Conservation (phyloP, 2,888 invertebrate genomes). For the Dasypogon diadema region DNA sequence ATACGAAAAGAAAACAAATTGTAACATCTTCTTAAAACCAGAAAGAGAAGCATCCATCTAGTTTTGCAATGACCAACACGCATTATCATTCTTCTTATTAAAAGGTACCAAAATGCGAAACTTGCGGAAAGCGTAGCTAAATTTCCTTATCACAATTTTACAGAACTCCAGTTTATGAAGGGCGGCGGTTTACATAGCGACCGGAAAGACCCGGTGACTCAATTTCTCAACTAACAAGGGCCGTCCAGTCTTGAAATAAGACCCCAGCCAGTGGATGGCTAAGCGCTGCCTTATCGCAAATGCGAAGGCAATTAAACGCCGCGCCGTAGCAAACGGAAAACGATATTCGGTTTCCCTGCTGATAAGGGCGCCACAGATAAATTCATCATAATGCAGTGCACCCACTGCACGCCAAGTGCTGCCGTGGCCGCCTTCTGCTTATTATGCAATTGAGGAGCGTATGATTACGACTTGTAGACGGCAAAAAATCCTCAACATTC, state of each 20-base stretch:
- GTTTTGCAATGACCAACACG: too few species aligned
- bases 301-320: conserved; percentile 30
- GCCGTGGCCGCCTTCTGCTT: background rate
- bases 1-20: too few species aligned
- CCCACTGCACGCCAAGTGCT: background rate
- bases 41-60: too few species aligned
- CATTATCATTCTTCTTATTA: too few species aligned
- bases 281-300: conserved; percentile 6
- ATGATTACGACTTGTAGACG: background rate
- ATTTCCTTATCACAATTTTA: too few species aligned
- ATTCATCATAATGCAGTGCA: background rate
- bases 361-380: conserved; percentile 40
- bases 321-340: conserved; percentile 17
- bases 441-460: background rate
- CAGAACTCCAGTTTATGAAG: conserved; percentile 21
- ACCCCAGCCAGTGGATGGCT: background rate
- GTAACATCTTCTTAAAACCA: too few species aligned
- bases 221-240: conserved; percentile 32
- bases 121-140: too few species aligned
- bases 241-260: conserved; percentile 9
- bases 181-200: conserved; percentile 2
- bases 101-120: too few species aligned
- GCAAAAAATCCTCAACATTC: background rate
- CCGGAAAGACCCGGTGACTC: conserved; percentile 38
- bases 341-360: conserved; percentile 37